A percentile compares a stretch with the other conserved stretches of the same genome.
phyloP scores from a whole-genome alignment of 1,140 invertebrate genomes.

The Papilio machaon region DNA sequence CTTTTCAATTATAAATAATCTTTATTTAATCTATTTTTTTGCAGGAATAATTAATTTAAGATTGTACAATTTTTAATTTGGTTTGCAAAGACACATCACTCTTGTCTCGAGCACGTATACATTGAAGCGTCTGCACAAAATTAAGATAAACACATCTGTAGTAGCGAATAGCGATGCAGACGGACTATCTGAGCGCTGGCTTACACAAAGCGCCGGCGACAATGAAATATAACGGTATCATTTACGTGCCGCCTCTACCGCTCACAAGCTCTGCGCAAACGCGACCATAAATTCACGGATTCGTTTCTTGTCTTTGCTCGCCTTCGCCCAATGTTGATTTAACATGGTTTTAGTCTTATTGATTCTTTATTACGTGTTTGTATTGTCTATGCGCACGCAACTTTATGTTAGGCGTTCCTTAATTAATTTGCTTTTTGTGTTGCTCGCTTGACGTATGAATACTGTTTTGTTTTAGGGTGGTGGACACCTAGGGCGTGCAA shows the following conservation, averaged over 20 bases:
- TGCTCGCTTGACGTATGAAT: constrained; percentile 55
- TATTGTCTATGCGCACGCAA: constrained; percentile 80
- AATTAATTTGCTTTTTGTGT: constrained; percentile 73
- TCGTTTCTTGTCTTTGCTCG: constrained; percentile 78
- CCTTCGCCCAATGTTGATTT: constrained; percentile 80
- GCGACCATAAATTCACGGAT: constrained; percentile 78
- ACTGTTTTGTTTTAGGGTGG: constrained; percentile 40
- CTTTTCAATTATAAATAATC: too few species aligned
- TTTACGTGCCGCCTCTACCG: constrained; percentile 64
- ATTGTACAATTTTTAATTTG: background rate
- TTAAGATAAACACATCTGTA: constrained; percentile 42
- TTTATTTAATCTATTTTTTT: too few species aligned
- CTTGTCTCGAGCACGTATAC: background rate
- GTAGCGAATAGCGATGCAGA: constrained; percentile 33
- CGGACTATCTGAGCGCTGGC: constrained; percentile 47
- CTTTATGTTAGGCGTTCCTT: constrained; percentile 54
- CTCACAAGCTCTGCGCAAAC: constrained; percentile 59
- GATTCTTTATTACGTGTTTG: constrained; percentile 77
- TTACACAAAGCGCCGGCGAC: constrained; percentile 64
- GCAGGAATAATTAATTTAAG: background rate
- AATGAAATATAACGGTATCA: constrained; percentile 68
- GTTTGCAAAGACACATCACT: background rate
- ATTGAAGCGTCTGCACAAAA: constrained; percentile 22
- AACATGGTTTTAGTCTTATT: constrained; percentile 81
- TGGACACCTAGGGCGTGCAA: background rate